Base-by-base conservation (phyloP, 2,113 vertebrate genomes). In the Arothron firmamentum region DNA sequence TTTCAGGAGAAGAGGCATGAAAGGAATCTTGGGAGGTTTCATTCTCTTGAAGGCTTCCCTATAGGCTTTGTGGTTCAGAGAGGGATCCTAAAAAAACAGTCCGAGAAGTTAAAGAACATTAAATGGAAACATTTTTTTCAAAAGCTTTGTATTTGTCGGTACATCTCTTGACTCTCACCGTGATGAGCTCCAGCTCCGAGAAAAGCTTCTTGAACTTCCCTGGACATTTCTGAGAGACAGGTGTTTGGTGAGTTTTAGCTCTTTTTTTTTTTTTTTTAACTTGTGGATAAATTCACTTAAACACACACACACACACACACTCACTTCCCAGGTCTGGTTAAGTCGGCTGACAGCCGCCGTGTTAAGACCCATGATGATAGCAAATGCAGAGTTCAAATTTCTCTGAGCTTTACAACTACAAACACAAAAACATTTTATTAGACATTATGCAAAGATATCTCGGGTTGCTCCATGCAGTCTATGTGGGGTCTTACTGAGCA, bases 341-440 rank as follows among this genome's bases (percentile, higher is more conserved):
- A 99, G 93, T 2, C 96, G 92, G 67, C 97, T 95, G 71, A 99
- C 94, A 5, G 97, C 94, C 18, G 96, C 94, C 6, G 95, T 97
- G 90, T 98, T 99, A 49, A 99, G 93, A 65, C 97, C 97, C 97
- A 99, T 99, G 85, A 99, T 96, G 74, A 99, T 97, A 74, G 97
- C 96, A 56, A 99, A 99, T 64, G 97, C 98, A 34, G 96, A 97
- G 87, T 98, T 97, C 79, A 99, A 84, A 85, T 99, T 99, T 88
- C 94, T 91, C 80, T 98, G 95, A 75, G 95, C 93, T 93, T 96
- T 99, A 88, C 97, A 99, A 77, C 97, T 99, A 56, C 19, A 49
- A n/a, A 64, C 13, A 64, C 13, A 78, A 17, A 42, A 16, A 48
- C 43, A 62, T 6, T 8, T 6, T 2, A 1, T 18, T 21, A 31